phyloP scores from a whole-genome alignment of 2,113 vertebrate genomes.

The Rhinogobius similis region DNA sequence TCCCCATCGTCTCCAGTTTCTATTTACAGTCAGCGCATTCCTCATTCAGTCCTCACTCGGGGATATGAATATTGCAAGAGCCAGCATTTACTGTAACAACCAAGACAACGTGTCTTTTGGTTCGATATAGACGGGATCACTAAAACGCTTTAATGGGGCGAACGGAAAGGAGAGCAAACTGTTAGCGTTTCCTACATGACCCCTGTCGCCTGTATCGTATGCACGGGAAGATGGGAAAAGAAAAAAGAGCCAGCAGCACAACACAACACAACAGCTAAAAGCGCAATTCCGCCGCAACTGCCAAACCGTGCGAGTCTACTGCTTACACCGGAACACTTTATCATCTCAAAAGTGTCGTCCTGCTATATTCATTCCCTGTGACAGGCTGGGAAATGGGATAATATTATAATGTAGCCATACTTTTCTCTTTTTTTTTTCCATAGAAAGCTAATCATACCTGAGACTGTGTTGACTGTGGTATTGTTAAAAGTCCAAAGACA shows the following conservation, averaged over 20 bases:
- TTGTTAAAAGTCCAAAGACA: not conserved
- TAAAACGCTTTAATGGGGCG: constrained; percentile 29
- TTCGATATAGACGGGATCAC: constrained; percentile 23
- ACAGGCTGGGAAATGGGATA: not conserved
- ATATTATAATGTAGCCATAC: not conserved
- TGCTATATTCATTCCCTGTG: not conserved
- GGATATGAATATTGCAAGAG: constrained; percentile 63
- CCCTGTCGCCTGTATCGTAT: constrained; percentile 2
- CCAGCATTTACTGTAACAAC: constrained; percentile 61
- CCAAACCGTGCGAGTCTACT: not conserved
- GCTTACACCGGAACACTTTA: constrained; percentile 35
- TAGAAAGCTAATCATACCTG: not conserved
- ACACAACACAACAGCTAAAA: constrained; percentile 27
- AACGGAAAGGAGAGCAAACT: constrained; percentile 12
- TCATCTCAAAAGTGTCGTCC: constrained; percentile 19
- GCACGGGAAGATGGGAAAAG: constrained; percentile 6
- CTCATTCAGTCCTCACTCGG: constrained; percentile 34
- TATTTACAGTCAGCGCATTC: constrained; percentile 52
- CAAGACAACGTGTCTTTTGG: constrained; percentile 36
- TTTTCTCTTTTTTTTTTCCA: not conserved
- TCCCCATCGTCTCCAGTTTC: constrained; percentile 39
- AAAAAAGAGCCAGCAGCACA: constrained; percentile 8
- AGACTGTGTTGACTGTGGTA: not conserved
- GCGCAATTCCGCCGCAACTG: constrained; percentile 1
- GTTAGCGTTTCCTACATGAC: constrained; percentile 16